Percentiles rank a stretch among this genome's conserved stretches.
Evolutionary conservation across 2,797 vertebrate species (phyloP).

Genomic region (Phrynocephalus vlangalii): DNA sequence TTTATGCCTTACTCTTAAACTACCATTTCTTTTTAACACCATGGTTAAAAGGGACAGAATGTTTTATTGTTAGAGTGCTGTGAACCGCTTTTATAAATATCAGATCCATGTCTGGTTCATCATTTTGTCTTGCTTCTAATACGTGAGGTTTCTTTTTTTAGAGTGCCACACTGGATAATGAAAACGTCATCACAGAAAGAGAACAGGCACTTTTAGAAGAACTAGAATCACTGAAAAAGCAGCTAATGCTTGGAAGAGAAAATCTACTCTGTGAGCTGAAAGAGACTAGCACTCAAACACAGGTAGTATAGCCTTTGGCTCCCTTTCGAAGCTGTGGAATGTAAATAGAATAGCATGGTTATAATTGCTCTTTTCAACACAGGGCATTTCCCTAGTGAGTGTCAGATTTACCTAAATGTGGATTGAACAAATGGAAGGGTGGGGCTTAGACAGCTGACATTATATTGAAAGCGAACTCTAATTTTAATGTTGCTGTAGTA

Average conservation of each 20-base stretch:
- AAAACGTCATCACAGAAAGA: slow-evolving; percentile 80
- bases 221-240: slow-evolving; percentile 76
- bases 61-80: not conserved
- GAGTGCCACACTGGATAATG: slow-evolving; percentile 77
- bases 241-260: slow-evolving; percentile 70
- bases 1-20: not conserved
- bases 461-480: slow-evolving; percentile 68
- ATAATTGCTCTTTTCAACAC: slow-evolving; percentile 49
- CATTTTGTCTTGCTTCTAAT: not conserved
- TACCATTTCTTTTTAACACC: not conserved
- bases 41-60: not conserved
- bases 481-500: slow-evolving; percentile 85
- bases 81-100: slow-evolving; percentile 26
- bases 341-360: slow-evolving; percentile 35
- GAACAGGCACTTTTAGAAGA: slow-evolving; percentile 82
- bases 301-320: slow-evolving; percentile 78
- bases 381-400: slow-evolving; percentile 45
- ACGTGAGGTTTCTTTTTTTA: slow-evolving; percentile 63
- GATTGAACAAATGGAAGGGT: slow-evolving; percentile 63
- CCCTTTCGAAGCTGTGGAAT: slow-evolving; percentile 42
- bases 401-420: slow-evolving; percentile 48
- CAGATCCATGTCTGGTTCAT: slow-evolving; percentile 48
- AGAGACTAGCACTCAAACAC: slow-evolving; percentile 81
- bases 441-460: slow-evolving; percentile 59
- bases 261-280: slow-evolving; percentile 70